Evolutionary conservation across 2,888 invertebrate genomes (phyloP).

Genomic region (Agonopterix arenella): DNA sequence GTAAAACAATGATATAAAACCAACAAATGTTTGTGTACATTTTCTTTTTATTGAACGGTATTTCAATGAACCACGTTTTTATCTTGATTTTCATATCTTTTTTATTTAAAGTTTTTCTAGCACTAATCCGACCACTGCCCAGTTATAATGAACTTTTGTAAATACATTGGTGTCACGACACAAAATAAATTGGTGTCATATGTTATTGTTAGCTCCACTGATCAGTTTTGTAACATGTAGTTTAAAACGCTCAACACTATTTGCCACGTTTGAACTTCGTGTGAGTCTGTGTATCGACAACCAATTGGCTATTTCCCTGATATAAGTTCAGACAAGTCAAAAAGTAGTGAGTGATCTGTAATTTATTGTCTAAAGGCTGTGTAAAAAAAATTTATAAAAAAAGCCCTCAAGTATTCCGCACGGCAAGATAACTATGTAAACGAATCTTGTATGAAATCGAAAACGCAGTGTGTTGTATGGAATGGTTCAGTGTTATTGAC

Average conservation of each 20-base stretch:
- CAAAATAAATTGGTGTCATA: constrained; percentile 48
- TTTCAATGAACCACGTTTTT: too few species aligned
- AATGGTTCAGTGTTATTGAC: constrained; percentile 74
- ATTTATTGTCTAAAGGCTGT: constrained; percentile 73
- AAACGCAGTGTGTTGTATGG: constrained; percentile 64
- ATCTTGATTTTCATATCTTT: too few species aligned
- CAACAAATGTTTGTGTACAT: too few species aligned
- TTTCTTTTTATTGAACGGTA: too few species aligned
- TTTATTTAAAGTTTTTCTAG: neutral
- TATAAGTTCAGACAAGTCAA: too few species aligned
- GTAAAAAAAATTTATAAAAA: constrained; percentile 56
- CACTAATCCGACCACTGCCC: constrained; percentile 50
- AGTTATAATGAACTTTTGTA: constrained; percentile 52
- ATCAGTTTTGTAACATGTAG: constrained; percentile 73
- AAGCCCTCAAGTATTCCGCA: constrained; percentile 57
- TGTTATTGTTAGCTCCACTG: constrained; percentile 66
- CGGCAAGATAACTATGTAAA: constrained; percentile 49
- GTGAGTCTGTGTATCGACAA: neutral
- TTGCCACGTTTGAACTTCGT: neutral
- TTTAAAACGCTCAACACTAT: too few species aligned
- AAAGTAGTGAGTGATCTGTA: constrained; percentile 16
- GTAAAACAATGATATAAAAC: too few species aligned
- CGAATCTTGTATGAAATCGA: constrained; percentile 64
- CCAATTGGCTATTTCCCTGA: too few species aligned
- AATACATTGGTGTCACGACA: constrained; percentile 55